Evolutionary conservation across 2,888 invertebrate genomes (phyloP), one percentile per base, ranked within the genome.

Genomic region (Drosophila phalerata): DNA sequence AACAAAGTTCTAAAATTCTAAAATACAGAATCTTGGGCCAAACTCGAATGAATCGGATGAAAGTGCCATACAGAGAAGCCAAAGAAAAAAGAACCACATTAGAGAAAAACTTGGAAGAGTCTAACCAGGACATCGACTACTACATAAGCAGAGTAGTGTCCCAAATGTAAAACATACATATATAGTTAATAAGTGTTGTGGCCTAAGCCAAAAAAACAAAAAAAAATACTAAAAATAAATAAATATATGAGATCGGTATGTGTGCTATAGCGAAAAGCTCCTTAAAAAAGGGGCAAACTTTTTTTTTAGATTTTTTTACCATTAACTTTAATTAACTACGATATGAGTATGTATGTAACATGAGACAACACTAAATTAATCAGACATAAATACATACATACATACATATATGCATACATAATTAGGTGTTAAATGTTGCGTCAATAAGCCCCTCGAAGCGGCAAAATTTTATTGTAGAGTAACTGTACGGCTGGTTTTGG

Each of bases 221-320:
- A 40, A 13, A 37, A 25, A 40, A 38, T 15, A 47, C 13, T 13
- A 25, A 3, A 25, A 3, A 25, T 25, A 25, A 3, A 25, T 25
- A 25, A 40, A 67, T 42, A 71, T 22, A 53, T 38, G 15, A 40
- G 45, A 72, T 63, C 58, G 55, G 52, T 53, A 67, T 57, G 69
- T 65, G 68, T 72, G 73, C 68, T 73, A 67, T 47, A 45, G 48
- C 53, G 57, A 65, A 67, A 47, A 3, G 22, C 49, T 52, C 15
- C 37, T 40, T 5, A 45, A 45, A 28, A 56, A 42, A 40, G 15
- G 15, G 42, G 30, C 15, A 56, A 66, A 52, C 47, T 57, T 69
- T 87, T 84, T 83, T 84, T 84, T 82, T 69, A 66, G 61, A 78
- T 85, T 79, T 84, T 82, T 84, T 87, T 85, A 85, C 75, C 71